Evolutionary conservation across 2,797 vertebrate species (phyloP).

Genomic region (Pyrocephalus nanus): DNA sequence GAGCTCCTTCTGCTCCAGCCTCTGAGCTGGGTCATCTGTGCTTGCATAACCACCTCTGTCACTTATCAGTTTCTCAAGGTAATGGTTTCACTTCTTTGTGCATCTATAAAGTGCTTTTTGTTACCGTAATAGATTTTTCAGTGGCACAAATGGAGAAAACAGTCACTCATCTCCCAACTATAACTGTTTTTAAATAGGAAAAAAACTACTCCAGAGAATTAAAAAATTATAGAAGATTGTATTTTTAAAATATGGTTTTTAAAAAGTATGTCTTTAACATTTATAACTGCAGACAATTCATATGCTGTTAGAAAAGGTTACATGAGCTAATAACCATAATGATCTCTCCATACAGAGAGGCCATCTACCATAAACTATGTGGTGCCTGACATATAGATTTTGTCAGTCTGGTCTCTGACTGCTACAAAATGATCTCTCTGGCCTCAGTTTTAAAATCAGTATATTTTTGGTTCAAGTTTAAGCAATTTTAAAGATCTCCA

Average conservation of each 20-base stretch:
- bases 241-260: too few relatives aligned
- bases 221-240: rapidly evolving
- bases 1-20: background rate
- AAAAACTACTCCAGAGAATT: background rate
- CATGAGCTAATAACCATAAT: background rate
- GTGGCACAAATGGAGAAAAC: background rate
- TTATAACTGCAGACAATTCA: background rate
- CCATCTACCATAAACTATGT: background rate
- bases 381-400: background rate
- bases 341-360: background rate
- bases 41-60: background rate
- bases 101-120: background rate
- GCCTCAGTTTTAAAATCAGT: background rate
- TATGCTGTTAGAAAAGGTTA: background rate
- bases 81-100: background rate
- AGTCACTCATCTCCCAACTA: background rate
- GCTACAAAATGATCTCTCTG: background rate
- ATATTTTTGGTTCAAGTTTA: background rate
- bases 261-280: background rate
- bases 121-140: background rate
- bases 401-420: background rate
- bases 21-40: background rate
- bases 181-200: background rate
- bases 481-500: background rate
- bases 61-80: background rate